Conservation (phyloP, 2,113 vertebrate species). For the Callithrix jacchus region DNA sequence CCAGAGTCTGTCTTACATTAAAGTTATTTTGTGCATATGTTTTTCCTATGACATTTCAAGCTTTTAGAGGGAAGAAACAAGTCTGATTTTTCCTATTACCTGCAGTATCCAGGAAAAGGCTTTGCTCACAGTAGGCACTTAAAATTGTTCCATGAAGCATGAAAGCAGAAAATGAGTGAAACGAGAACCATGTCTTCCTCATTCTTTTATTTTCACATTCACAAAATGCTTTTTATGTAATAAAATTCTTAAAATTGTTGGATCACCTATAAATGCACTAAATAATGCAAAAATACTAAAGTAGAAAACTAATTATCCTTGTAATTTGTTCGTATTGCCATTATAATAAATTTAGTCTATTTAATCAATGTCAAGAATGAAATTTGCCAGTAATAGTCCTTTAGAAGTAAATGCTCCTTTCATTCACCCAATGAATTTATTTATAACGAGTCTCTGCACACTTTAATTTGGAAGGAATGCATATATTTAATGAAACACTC, state of each 20-base stretch:
- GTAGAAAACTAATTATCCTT: slow-evolving; percentile 59
- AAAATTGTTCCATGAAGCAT: neutral
- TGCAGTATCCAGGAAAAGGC: slow-evolving; percentile 6
- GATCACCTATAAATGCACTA: slow-evolving; percentile 42
- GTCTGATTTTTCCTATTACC: slow-evolving; percentile 17
- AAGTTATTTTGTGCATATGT: slow-evolving; percentile 34
- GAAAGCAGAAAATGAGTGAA: neutral
- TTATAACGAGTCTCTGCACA: slow-evolving; percentile 68
- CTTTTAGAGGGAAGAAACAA: slow-evolving; percentile 18
- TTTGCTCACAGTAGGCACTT: slow-evolving; percentile 17
- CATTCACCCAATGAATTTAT: slow-evolving; percentile 70
- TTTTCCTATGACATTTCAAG: slow-evolving; percentile 51
- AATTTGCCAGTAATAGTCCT: slow-evolving; percentile 71
- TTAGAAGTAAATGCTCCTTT: slow-evolving; percentile 74
- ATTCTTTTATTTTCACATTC: slow-evolving; percentile 34
- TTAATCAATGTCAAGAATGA: slow-evolving; percentile 72
- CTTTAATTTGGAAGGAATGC: slow-evolving; percentile 79
- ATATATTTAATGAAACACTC: slow-evolving; percentile 79
- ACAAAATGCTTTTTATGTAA: neutral
- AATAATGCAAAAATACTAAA: slow-evolving; percentile 48
- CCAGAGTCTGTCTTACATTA: slow-evolving; percentile 72
- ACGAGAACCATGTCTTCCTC: neutral
- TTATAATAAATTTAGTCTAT: slow-evolving; percentile 68
- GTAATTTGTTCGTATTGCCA: slow-evolving; percentile 56
- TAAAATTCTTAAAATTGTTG: slow-evolving; percentile 31